Base-by-base conservation (phyloP, 2,888 invertebrate genomes). In the Sphaerolaimus hirsutus region DNA sequence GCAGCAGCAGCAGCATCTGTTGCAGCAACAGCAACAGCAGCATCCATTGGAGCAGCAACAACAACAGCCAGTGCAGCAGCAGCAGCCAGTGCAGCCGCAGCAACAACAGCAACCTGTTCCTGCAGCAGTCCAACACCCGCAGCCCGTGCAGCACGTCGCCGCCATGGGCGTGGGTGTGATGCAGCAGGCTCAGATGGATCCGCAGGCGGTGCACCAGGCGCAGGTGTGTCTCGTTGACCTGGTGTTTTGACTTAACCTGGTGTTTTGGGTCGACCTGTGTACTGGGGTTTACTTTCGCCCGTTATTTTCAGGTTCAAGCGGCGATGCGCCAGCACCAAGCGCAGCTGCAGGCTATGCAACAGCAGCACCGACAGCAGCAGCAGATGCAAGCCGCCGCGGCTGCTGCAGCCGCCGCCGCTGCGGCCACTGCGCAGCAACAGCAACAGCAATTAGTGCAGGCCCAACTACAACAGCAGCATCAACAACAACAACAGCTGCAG, bases 381-480 rank as follows among this genome's bases (percentile, higher is more conserved):
- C 48, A 41, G 21, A 24, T 32, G 25, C 44, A 44, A 47, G 14
- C 43, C 32, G 41, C 45, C 41, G 40, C 47, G 35, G 26, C 50
- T 29, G 24, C 38, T n/a, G 22, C 32, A 5, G 27, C 17, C 4
- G 19, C 17, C 3, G 27, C 17, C 26, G 19, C 27, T 3, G n/a
- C 42, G 12, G 4, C 41, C 22, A 24, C 41, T 2, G 24, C 37
- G 5, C 41, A 22, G 5, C 41, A 41, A 21, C 21, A 41, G 24
- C 41, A 21, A 7, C 41, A 41, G 3, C 41, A 5, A n/a, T 24
- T 5, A 5, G n/a, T 5, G 5, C 25, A 26, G 3, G 3, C 2
- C 25, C 26, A 26, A 17, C 26, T n/a, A 2, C 42, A 42, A 7
- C 42, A 25, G 27, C 42, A 42, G 2, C 26, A 25, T 3, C 41